Percentiles rank a stretch among this genome's conserved stretches.
These are phyloP conservation scores for Philhelius pedissequus DNA, from an alignment of 2,888 invertebrate genomes.

Conservation along the genomic window DNA sequence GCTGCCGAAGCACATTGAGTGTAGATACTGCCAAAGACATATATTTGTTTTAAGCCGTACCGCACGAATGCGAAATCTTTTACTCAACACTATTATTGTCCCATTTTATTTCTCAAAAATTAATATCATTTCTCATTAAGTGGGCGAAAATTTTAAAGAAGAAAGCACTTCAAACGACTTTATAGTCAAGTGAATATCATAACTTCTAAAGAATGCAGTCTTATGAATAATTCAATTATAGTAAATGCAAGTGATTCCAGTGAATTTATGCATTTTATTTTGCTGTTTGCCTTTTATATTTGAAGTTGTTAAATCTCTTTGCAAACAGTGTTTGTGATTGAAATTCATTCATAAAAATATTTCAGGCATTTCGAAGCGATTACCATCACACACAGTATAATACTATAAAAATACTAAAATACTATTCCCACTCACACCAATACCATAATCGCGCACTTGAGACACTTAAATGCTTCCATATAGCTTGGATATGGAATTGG, in stretches of 20 bases:
- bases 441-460: constrained; percentile 23
- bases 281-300: constrained; percentile 3
- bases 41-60: too few species aligned
- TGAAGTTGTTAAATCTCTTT: background rate
- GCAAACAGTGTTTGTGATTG: constrained; percentile 23
- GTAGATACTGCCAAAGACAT: too few species aligned
- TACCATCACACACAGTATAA: constrained; percentile 19
- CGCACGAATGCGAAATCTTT: too few species aligned
- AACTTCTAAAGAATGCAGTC: too few species aligned
- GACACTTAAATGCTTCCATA: constrained; percentile 19
- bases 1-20: too few species aligned
- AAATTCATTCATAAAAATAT: constrained; percentile 62
- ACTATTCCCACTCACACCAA: background rate
- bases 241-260: background rate
- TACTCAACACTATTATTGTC: too few species aligned
- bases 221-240: background rate
- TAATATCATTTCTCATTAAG: too few species aligned
- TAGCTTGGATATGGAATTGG: background rate
- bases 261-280: background rate
- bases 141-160: too few species aligned
- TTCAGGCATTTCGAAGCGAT: constrained; percentile 25
- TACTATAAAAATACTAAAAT: background rate
- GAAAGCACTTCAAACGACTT: too few species aligned
- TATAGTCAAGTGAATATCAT: too few species aligned
- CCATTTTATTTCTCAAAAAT: too few species aligned